These are phyloP conservation scores for Danio choprae DNA, from an alignment of 2,797 vertebrate species.

Conservation along the genomic window DNA sequence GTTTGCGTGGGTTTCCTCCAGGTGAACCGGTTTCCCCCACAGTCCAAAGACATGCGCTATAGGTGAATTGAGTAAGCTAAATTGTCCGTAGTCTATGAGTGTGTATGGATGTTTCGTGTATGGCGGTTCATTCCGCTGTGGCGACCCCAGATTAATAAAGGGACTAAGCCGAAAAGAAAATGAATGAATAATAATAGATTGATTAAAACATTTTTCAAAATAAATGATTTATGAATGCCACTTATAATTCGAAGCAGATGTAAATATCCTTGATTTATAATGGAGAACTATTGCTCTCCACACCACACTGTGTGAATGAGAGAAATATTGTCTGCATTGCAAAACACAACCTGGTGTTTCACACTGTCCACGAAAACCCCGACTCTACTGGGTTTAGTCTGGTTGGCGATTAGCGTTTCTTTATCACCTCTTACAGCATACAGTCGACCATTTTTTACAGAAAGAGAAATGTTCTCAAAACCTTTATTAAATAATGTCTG, in stretches of 20 bases:
- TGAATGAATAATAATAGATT: no score
- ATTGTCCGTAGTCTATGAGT: no score
- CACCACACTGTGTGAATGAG: constrained; percentile 28
- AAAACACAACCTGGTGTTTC: constrained; percentile 39
- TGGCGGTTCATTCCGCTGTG: no score
- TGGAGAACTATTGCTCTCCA: background rate
- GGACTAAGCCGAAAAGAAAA: no score
- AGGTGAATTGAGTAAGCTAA: no score
- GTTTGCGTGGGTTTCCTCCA: no score
- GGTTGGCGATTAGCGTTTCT: constrained; percentile 9
- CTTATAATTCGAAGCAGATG: background rate
- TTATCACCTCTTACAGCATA: constrained; percentile 2
- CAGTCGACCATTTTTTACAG: background rate
- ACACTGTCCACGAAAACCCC: constrained; percentile 52
- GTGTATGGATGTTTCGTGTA: no score
- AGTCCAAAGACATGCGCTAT: no score
- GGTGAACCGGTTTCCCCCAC: no score
- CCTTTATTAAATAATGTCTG: constrained; percentile 4
- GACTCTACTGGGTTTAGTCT: constrained; percentile 29
- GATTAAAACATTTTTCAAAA: background rate
- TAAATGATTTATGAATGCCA: background rate
- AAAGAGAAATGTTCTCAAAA: constrained; percentile 31
- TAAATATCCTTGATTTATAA: background rate
- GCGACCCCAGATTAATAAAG: no score
- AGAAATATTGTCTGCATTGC: constrained; percentile 47